Evolutionary conservation across 2,888 invertebrate genomes (phyloP), one percentile per base, ranked within the genome.

Genomic region (Timandra comae): DNA sequence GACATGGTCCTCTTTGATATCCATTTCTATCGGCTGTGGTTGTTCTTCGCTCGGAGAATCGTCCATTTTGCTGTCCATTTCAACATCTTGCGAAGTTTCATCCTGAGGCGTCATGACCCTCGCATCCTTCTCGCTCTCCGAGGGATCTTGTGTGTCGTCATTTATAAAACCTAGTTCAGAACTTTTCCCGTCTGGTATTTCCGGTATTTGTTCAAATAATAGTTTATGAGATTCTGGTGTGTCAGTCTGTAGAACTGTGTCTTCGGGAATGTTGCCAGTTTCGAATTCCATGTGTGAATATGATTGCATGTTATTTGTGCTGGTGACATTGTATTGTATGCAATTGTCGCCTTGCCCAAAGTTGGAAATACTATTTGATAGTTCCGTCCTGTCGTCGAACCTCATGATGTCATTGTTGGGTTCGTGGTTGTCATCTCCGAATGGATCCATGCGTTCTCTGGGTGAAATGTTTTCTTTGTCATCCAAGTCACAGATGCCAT

Each of bases 211-310:
- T 61, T 85, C 85, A 54, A 84, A 85, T 7, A 85, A 52, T 30
- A 85, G 59, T 49, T 85, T 85, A 47, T 85, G 84, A 68, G 85
- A 85, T 71, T 85, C 85, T 11, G 85, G 85, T 12, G 85, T 84
- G 38, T 85, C 85, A 21, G 85, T 84, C 40, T 75, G 84, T 30
- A 64, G 48, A 3, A 78, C 66, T 33, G 62, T 49, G 20, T 75
- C 73, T 39, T 71, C 72, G 26, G 63, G 58, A 40, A 67, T 52
- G 45, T 68, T 70, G 43, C 47, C 54, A 11, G 66, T 51, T 48
- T 76, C 79, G 44, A 80, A 80, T 46, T 77, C 73, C 26, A 66
- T 57, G 46, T 75, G 65, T 22, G 76, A 56, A 51, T 61, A 73
- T 29, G 48, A 60, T 44, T 71, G 73, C 43, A 67, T 59, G 41